phyloP scores from a whole-genome alignment of 2,797 vertebrate species.

The Tinamus major region DNA sequence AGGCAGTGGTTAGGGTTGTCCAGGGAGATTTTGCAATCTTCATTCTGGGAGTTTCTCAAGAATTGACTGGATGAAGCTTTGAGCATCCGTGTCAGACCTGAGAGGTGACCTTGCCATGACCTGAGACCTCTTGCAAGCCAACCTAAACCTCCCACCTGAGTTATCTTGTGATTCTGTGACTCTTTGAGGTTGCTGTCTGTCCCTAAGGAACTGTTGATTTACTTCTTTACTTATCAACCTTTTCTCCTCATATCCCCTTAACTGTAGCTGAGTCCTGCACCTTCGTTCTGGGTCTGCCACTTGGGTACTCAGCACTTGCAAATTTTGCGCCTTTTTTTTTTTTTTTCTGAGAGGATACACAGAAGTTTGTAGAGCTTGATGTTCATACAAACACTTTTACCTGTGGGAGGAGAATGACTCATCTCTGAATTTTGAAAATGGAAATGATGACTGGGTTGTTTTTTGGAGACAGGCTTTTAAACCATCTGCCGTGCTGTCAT shows the following conservation, averaged over 20 bases:
- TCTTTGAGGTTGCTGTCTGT: background rate
- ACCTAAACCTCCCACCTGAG: background rate
- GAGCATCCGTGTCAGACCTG: background rate
- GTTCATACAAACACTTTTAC: slow-evolving; percentile 39
- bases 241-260: background rate
- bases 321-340: background rate
- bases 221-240: background rate
- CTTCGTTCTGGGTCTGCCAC: background rate
- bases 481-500: slow-evolving; percentile 64
- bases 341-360: background rate
- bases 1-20: background rate
- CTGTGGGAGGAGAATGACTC: slow-evolving; percentile 44
- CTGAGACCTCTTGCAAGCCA: background rate
- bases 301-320: background rate
- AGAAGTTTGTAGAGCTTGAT: slow-evolving; percentile 3
- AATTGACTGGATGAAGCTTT: background rate
- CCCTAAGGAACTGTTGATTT: background rate
- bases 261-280: background rate
- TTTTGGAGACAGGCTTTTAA: slow-evolving; percentile 46
- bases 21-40: background rate
- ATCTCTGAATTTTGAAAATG: slow-evolving; percentile 43
- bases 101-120: background rate
- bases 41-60: background rate
- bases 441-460: slow-evolving; percentile 60
- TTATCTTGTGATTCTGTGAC: background rate